phyloP scores from a whole-genome alignment of 2,797 vertebrate genomes.

The Pachyuromys duprasi region DNA sequence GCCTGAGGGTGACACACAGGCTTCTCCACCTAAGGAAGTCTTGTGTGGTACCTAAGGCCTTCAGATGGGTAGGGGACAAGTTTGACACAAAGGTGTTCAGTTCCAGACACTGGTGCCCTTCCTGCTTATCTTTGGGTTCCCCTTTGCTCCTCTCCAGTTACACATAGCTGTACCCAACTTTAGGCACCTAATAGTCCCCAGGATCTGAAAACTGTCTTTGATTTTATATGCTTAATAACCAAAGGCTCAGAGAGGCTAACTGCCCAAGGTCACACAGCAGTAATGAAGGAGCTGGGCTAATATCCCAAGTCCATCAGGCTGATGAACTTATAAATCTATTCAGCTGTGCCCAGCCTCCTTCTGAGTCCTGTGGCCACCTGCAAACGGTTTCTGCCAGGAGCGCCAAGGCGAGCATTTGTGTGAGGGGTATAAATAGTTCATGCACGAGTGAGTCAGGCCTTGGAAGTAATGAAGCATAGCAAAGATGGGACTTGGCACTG shows the following conservation, averaged over 20 bases:
- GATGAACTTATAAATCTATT: not conserved
- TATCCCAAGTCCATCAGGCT: not conserved
- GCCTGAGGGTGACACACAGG: not conserved
- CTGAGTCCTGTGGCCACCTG: not conserved
- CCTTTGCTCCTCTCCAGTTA: not conserved
- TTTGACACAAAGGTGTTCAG: not conserved
- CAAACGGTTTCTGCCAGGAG: not conserved
- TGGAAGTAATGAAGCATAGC: not conserved
- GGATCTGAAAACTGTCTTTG: not conserved
- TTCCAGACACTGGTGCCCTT: not conserved
- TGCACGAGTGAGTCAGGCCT: conserved; percentile 40
- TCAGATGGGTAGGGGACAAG: not conserved
- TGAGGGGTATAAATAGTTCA: conserved; percentile 67
- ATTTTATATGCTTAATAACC: not conserved
- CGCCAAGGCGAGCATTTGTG: not conserved
- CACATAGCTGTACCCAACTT: fast-evolving
- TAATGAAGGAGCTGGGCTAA: not conserved
- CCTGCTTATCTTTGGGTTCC: not conserved
- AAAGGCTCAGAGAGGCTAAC: conserved; percentile 51
- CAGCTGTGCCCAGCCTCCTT: not conserved
- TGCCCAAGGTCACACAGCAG: conserved; percentile 19
- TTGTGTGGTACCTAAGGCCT: not conserved
- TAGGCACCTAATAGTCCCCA: not conserved
- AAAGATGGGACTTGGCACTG: not conserved
- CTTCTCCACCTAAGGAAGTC: not conserved